A percentile compares a stretch with the other conserved stretches of the same genome.
Evolutionary conservation across 2,797 vertebrate species (phyloP).

Genomic region (Acrocephalus scirpaceus): DNA sequence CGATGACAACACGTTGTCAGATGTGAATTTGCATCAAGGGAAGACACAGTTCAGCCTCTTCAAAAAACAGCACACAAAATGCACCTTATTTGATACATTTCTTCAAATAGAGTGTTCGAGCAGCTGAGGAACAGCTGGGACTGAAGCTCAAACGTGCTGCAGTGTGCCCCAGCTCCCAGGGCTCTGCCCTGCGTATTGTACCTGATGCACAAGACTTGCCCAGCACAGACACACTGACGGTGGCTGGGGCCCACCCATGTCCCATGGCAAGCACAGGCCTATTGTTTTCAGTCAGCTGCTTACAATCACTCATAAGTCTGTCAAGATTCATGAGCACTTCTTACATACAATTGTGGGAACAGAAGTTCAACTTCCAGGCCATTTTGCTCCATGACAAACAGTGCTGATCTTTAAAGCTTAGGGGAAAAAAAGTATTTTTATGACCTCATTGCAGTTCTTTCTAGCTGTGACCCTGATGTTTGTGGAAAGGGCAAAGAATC

Average conservation of each 20-base stretch:
- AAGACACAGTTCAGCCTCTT: neutral
- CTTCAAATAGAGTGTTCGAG: neutral
- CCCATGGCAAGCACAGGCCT: neutral
- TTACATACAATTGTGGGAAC: constrained; percentile 66
- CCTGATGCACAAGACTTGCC: neutral
- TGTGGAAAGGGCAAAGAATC: constrained; percentile 28
- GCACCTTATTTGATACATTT: neutral
- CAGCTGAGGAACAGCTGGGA: neutral
- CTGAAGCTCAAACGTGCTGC: neutral
- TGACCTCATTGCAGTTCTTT: constrained; percentile 24
- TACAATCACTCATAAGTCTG: constrained; percentile 62
- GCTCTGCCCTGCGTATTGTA: neutral
- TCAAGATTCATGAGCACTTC: constrained; percentile 51
- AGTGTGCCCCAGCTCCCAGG: rapidly evolving
- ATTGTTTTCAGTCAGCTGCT: constrained; percentile 54
- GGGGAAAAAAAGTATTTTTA: neutral
- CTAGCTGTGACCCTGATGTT: neutral
- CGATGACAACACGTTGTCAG: neutral
- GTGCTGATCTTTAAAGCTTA: constrained; percentile 37
- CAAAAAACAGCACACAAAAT: neutral
- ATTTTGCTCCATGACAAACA: constrained; percentile 46
- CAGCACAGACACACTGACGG: neutral
- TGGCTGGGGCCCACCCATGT: neutral
- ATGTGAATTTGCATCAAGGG: neutral
- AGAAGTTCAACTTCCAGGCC: constrained; percentile 51